Base-by-base conservation (phyloP, 1,140 invertebrate genomes). In the Drosophila sturtevanti region DNA sequence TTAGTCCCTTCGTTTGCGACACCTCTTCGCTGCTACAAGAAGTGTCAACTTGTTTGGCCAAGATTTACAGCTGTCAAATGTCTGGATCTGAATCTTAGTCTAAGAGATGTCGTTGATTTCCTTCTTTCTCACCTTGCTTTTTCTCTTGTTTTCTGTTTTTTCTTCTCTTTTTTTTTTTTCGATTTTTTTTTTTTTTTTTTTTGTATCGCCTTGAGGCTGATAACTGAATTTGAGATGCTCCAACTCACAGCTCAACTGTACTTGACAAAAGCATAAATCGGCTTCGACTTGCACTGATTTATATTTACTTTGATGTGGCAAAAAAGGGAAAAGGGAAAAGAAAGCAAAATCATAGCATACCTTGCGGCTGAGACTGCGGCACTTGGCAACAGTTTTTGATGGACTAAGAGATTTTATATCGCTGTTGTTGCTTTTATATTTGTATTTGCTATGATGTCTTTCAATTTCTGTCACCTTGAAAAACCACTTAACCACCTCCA, bases 211-310 rank as follows among this genome's bases (percentile, higher is more conserved):
- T 22, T 31, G 27, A 37, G 72, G 55, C 37, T 16, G 68, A 22
- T 21, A 70, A 60, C 68, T 38, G 5, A 67, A 35, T 48, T 48
- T 48, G 41, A 16, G 16, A 2, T 18, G 16, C 34, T 34, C 1
- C 9, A 31, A 68, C 24, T 59, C 12, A 41, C 18, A 63, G 16
- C 63, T 68, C 38, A 58, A 63, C 51, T 63, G 60, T 65, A 69
- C 63, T 68, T 81, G 81, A 86, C 81, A 85, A 86, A 81, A 77
- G 82, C 81, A 86, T 87, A 79, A 86, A 86, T 86, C 81, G 81
- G 64, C 73, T 72, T 71, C 63, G 68, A 84, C 68, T 67, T 77
- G 41, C 41, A 84, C 77, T 84, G 81, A 80, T 76, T 85, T 85
- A 77, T 72, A 86, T 74, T 86, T 71, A 58, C 72, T 75, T 75